A percentile compares a stretch with the other conserved stretches of the same genome.
Evolutionary conservation across 2,113 vertebrate species (phyloP).

Genomic region (Plestiodon gilberti): DNA sequence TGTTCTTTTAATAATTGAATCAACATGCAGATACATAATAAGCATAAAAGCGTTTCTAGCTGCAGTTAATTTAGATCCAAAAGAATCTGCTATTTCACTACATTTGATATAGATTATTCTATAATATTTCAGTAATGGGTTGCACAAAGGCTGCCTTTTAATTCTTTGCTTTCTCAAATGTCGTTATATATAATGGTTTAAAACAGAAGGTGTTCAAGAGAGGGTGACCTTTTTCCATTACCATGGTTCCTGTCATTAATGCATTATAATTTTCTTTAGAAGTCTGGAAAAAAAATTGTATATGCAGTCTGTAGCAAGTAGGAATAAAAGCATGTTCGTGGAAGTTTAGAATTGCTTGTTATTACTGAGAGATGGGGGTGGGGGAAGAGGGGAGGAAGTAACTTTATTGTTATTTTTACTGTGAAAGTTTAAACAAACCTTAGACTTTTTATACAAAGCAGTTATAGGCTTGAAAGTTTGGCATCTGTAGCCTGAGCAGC

Average conservation of each 20-base stretch:
- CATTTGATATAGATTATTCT: slow-evolving; percentile 88
- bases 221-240: slow-evolving; percentile 90
- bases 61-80: slow-evolving; percentile 89
- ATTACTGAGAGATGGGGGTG: slow-evolving; percentile 63
- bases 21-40: slow-evolving; percentile 90
- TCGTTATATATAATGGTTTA: slow-evolving; percentile 87
- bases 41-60: slow-evolving; percentile 89
- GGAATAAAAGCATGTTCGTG: slow-evolving; percentile 80
- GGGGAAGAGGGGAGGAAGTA: slow-evolving; percentile 52
- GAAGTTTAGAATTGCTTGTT: slow-evolving; percentile 79
- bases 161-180: slow-evolving; percentile 86
- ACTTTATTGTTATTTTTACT: slow-evolving; percentile 77
- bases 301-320: slow-evolving; percentile 78
- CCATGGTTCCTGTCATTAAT: slow-evolving; percentile 88
- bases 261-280: slow-evolving; percentile 89
- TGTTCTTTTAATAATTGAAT: slow-evolving; percentile 94
- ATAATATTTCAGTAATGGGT: slow-evolving; percentile 88
- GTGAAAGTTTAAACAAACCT: slow-evolving; percentile 70
- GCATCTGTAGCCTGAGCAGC: slow-evolving; percentile 61
- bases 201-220: slow-evolving; percentile 87
- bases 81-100: slow-evolving; percentile 84
- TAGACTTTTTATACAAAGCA: slow-evolving; percentile 68
- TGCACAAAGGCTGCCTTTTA: slow-evolving; percentile 88
- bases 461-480: slow-evolving; percentile 65
- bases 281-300: slow-evolving; percentile 82